Evolutionary conservation across 2,797 vertebrate genomes (phyloP).

Genomic region (Florisuga fusca): DNA sequence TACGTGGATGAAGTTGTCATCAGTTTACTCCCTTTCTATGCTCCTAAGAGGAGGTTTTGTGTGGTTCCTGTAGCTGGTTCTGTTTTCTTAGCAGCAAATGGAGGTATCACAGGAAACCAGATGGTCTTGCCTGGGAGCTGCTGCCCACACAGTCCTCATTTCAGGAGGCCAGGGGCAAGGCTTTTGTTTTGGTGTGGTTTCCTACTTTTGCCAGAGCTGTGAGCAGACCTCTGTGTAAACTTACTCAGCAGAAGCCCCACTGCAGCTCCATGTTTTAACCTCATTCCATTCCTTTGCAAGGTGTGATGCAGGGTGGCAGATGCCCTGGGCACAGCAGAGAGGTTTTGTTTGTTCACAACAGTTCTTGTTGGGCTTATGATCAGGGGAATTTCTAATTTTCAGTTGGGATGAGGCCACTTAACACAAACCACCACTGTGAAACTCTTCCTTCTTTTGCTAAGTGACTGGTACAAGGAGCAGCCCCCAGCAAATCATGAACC

Average conservation of each 20-base stretch:
- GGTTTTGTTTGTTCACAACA: not conserved
- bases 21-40: accelerated
- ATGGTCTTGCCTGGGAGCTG: not conserved
- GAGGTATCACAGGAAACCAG: not conserved
- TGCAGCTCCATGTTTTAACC: not conserved
- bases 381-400: constrained; percentile 8
- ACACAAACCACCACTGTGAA: not conserved
- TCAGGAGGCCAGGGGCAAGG: not conserved
- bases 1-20: accelerated
- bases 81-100: not conserved
- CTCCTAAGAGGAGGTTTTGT: not conserved
- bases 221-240: not conserved
- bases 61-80: not conserved
- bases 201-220: not conserved
- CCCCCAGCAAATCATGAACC: not conserved
- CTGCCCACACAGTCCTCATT: not conserved
- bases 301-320: not conserved
- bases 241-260: not conserved
- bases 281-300: not conserved
- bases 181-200: not conserved
- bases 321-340: not conserved
- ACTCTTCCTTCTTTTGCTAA: not conserved
- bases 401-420: not conserved
- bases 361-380: not conserved
- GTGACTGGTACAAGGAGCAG: not conserved